Evolutionary conservation across 2,113 vertebrate species (phyloP).

Genomic region (Bostrychus sinensis): DNA sequence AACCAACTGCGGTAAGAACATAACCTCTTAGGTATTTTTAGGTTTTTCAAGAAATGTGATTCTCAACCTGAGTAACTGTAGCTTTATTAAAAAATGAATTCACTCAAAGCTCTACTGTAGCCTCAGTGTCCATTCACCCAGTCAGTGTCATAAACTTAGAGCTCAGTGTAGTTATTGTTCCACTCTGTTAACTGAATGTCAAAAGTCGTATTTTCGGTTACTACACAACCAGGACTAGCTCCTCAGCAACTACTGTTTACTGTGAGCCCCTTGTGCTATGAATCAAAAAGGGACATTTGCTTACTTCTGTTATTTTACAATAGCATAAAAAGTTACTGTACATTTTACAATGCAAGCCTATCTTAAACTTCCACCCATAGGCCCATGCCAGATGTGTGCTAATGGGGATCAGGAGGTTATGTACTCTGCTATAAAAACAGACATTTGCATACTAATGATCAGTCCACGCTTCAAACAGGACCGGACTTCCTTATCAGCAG

Average conservation of each 20-base stretch:
- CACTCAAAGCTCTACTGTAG: too few relatives aligned
- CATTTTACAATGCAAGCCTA: not conserved
- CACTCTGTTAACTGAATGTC: too few relatives aligned
- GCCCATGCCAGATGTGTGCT: constrained; percentile 9
- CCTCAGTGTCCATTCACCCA: too few relatives aligned
- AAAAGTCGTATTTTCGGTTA: too few relatives aligned
- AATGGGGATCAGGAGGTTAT: not conserved
- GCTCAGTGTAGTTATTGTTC: too few relatives aligned
- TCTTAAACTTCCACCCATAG: constrained; percentile 9
- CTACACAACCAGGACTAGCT: too few relatives aligned
- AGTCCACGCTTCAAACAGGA: constrained; percentile 17
- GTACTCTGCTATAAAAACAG: constrained; percentile 20
- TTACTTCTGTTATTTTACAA: constrained; percentile 3
- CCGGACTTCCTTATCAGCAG: constrained; percentile 19
- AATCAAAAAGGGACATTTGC: not conserved
- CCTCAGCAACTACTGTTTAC: not conserved
- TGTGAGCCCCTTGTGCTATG: not conserved
- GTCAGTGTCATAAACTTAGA: too few relatives aligned
- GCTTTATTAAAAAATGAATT: too few relatives aligned
- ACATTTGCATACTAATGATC: constrained; percentile 38
- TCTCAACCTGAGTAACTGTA: too few relatives aligned
- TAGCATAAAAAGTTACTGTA: not conserved
- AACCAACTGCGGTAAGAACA: not conserved
- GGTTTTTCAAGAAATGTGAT: too few relatives aligned
- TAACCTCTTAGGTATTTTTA: too few relatives aligned